Percentiles rank a stretch among this genome's conserved stretches.
phyloP scores from a whole-genome alignment of 1,140 invertebrate species.

The Caenorhabditis elegans region DNA sequence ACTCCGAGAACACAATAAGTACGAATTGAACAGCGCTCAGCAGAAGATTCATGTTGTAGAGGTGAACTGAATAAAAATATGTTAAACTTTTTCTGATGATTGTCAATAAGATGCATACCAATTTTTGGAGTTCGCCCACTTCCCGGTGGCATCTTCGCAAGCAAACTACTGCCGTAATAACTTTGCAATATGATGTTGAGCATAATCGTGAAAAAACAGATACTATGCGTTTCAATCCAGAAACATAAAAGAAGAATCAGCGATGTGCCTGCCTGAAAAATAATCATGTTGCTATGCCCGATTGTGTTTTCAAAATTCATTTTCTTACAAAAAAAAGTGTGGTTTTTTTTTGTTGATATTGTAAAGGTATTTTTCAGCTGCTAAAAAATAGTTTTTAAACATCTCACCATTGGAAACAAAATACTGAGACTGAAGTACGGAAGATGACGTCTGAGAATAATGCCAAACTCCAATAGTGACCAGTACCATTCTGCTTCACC shows the following conservation, averaged over 20 bases:
- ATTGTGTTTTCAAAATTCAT: too few species aligned
- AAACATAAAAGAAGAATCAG: conserved; percentile 50
- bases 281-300: background rate
- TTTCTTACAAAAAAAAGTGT: too few species aligned
- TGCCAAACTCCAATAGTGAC: conserved; percentile 61
- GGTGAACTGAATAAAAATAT: conserved; percentile 42
- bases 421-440: conserved; percentile 57
- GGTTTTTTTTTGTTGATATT: too few species aligned
- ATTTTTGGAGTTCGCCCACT: conserved; percentile 55
- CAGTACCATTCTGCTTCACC: conserved; percentile 62
- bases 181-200: conserved; percentile 55
- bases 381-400: background rate
- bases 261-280: background rate
- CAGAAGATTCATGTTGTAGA: conserved; percentile 45
- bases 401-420: conserved; percentile 55
- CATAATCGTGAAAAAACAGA: conserved; percentile 44
- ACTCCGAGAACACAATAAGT: conserved; percentile 21
- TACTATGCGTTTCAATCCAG: conserved; percentile 50
- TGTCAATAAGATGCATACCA: conserved; percentile 44
- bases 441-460: conserved; percentile 56
- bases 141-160: conserved; percentile 56
- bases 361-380: too few species aligned
- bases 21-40: conserved; percentile 25
- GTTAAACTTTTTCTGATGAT: background rate
- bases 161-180: conserved; percentile 51